phyloP scores from a whole-genome alignment of 2,113 vertebrate species.

The Gymnogyps californianus region DNA sequence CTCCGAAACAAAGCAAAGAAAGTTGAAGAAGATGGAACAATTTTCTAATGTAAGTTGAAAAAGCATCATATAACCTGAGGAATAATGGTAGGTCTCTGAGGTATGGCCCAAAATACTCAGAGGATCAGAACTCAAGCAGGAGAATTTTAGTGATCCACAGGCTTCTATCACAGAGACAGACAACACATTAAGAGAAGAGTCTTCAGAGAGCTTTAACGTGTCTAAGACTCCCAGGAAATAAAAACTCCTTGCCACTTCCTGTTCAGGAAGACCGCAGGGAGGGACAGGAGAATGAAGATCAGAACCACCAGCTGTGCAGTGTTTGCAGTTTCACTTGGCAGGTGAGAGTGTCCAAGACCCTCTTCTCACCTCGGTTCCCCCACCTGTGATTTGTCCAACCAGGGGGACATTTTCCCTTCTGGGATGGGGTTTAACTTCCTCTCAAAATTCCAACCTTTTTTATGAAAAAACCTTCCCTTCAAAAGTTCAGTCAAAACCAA shows the following conservation, averaged over 20 bases:
- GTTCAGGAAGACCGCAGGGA: not conserved
- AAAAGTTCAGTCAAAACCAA: not conserved
- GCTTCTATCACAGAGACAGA: not conserved
- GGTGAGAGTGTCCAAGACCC: not conserved
- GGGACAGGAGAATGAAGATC: not conserved
- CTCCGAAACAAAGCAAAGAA: not conserved
- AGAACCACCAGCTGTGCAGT: not conserved
- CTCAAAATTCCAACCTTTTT: not conserved
- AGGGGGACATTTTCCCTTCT: not conserved
- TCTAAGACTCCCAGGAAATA: not conserved
- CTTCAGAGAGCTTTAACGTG: not conserved
- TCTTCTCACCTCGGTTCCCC: not conserved
- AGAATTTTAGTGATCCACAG: not conserved
- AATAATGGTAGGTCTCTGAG: not conserved
- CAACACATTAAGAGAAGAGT: not conserved
- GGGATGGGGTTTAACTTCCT: not conserved
- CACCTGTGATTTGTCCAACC: not conserved
- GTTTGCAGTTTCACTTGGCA: not conserved
- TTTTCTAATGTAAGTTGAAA: not conserved
- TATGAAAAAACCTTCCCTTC: not conserved
- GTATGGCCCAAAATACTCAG: not conserved
- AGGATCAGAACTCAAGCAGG: not conserved
- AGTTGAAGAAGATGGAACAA: not conserved
- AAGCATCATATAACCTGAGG: not conserved
- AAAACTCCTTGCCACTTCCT: not conserved